Evolutionary conservation across 2,113 vertebrate genomes (phyloP).

Genomic region (Okapia johnstoni): DNA sequence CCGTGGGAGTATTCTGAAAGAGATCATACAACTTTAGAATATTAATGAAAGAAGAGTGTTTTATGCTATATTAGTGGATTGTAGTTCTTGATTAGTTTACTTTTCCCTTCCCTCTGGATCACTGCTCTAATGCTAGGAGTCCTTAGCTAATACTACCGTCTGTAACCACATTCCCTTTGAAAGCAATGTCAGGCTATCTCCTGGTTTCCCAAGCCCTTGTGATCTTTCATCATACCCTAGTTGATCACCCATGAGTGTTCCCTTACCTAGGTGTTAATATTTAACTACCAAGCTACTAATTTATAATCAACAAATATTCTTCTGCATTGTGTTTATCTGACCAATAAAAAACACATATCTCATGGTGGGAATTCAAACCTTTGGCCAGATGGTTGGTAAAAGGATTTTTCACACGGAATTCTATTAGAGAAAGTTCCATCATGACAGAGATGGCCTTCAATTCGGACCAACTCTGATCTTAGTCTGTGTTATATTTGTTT

Average conservation of each 20-base stretch:
- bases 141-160: neutral
- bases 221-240: neutral
- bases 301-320: neutral
- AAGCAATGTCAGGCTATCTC: neutral
- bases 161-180: neutral
- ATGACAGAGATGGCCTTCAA: neutral
- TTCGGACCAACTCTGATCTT: neutral
- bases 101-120: neutral
- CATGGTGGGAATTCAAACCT: neutral
- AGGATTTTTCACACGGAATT: neutral
- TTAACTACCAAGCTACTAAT: neutral
- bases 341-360: neutral
- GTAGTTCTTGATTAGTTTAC: neutral
- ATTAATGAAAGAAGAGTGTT: neutral
- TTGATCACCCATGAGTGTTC: neutral
- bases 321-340: neutral
- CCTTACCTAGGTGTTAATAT: neutral
- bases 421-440: neutral
- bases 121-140: neutral
- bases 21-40: neutral
- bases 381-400: neutral
- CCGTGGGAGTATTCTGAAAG: neutral
- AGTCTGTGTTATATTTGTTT: neutral
- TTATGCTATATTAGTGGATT: neutral
- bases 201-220: neutral